These are phyloP conservation scores for Suncus etruscus DNA, from an alignment of 2,113 vertebrate genomes.

Conservation along the genomic window DNA sequence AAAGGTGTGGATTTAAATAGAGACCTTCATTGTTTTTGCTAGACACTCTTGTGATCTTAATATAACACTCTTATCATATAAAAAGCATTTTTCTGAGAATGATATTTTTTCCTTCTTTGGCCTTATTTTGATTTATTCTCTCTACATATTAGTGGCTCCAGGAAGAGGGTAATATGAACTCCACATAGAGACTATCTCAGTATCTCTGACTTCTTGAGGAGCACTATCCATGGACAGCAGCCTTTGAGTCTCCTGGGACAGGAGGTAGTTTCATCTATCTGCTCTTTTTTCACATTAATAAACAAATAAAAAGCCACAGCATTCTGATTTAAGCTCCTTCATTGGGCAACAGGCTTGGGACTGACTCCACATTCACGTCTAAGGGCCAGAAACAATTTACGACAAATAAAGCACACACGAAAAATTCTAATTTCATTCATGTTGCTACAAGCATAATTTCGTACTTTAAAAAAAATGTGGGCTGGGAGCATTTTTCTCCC, in stretches of 20 bases:
- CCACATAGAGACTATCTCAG: conserved; percentile 31
- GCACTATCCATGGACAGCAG: neutral
- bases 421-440: conserved; percentile 81
- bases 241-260: conserved; percentile 11
- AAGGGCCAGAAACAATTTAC: conserved; percentile 76
- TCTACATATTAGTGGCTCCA: conserved; percentile 57
- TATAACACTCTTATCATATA: conserved; percentile 43
- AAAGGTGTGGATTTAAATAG: neutral
- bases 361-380: conserved; percentile 40
- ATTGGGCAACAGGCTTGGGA: conserved; percentile 50
- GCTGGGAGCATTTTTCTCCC: conserved; percentile 80
- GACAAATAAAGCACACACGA: conserved; percentile 78
- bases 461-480: conserved; percentile 78
- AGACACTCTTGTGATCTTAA: conserved; percentile 6
- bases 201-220: neutral
- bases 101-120: neutral
- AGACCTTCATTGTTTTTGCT: conserved; percentile 49
- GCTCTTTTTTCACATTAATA: conserved; percentile 9
- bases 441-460: conserved; percentile 78
- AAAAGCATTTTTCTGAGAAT: conserved; percentile 53
- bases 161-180: conserved; percentile 43
- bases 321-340: conserved; percentile 42
- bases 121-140: conserved; percentile 74
- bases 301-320: conserved; percentile 24
- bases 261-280: neutral